Evolutionary conservation across 2,797 vertebrate species (phyloP), one percentile per base, ranked within the genome.

Genomic region (Balearica regulorum): DNA sequence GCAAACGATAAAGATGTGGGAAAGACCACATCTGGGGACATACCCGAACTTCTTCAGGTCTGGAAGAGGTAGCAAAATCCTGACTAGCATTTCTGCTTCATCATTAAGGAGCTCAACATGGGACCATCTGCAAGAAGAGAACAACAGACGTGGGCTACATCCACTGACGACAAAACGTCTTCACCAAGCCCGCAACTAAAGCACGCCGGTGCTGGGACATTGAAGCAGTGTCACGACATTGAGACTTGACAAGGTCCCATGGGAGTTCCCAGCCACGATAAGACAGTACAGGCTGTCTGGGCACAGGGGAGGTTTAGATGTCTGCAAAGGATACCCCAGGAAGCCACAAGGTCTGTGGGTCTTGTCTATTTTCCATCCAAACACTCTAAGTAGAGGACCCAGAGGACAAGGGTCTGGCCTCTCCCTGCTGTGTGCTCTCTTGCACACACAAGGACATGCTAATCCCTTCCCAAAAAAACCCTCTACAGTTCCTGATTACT

Each of bases 11-110:
- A 65, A 57, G 15, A 16, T 2, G 15, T 48, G 35, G 35, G 58
- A 46, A 65, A 78, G 46, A 58, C 11, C n/a, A 31, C 51, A 72
- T 37, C 18, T 41, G 17, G 24, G 35, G 21, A 85, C 97, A 4
- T 96, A 99, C 99, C 97, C 97, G 95, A 99, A 98, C 17, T 75
- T 98, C 88, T 96, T 98, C 90, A 99, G 98, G n/a, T 97, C 95
- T 66, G 96, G 91, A 65, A 99, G 92, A 20, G 31, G 91, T 0
- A 96, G 95, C 75, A 99, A 97, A 70, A 98, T 57, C 48, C 77
- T 93, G 15, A 93, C 94, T 6, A 99, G 94, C 51, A 97, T 97
- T 77, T 96, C 91, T 62, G 96, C 97, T 83, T 98, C 98, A 24
- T 94, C 83, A 21, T 60, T 20, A 0, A 93, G 98, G 66, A 99